Evolutionary conservation across 2,888 invertebrate species (phyloP), one percentile per base, ranked within the genome.

Genomic region (Caenorhabditis wallacei): DNA sequence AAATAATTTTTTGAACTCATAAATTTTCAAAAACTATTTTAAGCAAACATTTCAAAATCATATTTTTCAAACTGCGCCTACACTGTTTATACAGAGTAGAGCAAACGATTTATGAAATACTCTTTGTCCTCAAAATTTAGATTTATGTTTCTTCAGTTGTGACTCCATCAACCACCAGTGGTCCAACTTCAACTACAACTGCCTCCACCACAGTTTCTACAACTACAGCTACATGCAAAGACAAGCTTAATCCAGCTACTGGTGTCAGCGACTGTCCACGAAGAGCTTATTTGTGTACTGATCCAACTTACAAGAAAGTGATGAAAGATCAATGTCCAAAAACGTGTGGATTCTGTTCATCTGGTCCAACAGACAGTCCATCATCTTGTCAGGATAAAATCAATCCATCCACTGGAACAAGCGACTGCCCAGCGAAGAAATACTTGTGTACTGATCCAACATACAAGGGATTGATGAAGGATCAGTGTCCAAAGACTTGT

Each of bases 391-490:
- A 24, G 2, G 69, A 69, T 13, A 63, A 53, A 18, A 24, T 61
- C 26, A 64, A 74, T 16, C 64, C 63, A 5, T 30, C n/a, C 4
- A 74, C 74, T 43, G 63, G 74, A n/a, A n/a, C 18, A 1, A 61
- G 51, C 40, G 74, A 74, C 20, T 74, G 74, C 30, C 74, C 54
- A 10, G 4, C 13, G 20, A 51, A 53, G 22, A 61, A 53, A 5
- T 40, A 24, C 24, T 43, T 71, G 22, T 82, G 82, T 35, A 46
- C 48, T 30, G 69, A 82, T 22, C 35, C 53, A 7, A 66, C 71
- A 1, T 82, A 76, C 54, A 56, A 48, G 7, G 57, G 70, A 16
- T 66, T 82, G 26, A 82, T 82, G 82, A 70, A 56, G 57, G 64
- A 51, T 18, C 75, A 70, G 26, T 82, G 82, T 35, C 64, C 70